Percentiles rank a stretch among this genome's conserved stretches.
These are phyloP conservation scores for Drepana falcataria DNA, from an alignment of 2,888 invertebrate species.

Conservation along the genomic window DNA sequence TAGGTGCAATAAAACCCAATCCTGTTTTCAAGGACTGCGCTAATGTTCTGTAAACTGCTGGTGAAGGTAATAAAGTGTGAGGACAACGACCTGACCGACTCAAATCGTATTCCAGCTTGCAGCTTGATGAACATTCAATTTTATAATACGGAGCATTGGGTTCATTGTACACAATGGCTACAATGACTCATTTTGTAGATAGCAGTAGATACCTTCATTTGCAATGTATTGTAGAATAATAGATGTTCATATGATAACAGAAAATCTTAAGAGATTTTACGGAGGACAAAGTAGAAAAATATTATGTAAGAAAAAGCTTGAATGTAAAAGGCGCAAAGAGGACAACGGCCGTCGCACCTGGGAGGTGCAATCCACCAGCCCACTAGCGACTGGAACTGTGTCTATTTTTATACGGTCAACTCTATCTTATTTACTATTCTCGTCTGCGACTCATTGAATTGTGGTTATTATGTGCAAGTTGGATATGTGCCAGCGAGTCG, in stretches of 20 bases:
- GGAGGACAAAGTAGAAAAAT: conserved; percentile 8
- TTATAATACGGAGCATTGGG: conserved; percentile 59
- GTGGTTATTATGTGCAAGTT: conserved; percentile 78
- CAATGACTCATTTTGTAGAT: conserved; percentile 57
- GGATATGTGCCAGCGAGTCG: conserved; percentile 69
- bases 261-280: conserved; percentile 7
- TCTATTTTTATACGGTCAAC: conserved; percentile 75
- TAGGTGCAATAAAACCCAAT: conserved; percentile 37
- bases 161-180: conserved; percentile 48
- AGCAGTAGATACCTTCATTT: conserved; percentile 41
- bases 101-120: conserved; percentile 65
- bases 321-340: conserved; percentile 34
- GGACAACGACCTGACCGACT: conserved; percentile 71
- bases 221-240: conserved; percentile 16
- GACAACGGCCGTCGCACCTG: conserved; percentile 71
- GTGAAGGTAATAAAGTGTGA: conserved; percentile 66
- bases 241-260: not conserved
- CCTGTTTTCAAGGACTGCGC: conserved; percentile 68
- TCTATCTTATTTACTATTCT: conserved; percentile 79
- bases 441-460: conserved; percentile 78
- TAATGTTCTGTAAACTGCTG: conserved; percentile 65
- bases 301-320: conserved; percentile 13
- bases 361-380: conserved; percentile 66
- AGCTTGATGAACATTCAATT: conserved; percentile 59
- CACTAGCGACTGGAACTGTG: conserved; percentile 68